Base-by-base conservation (phyloP, 2,113 vertebrate species). In the Plectropomus leopardus region DNA sequence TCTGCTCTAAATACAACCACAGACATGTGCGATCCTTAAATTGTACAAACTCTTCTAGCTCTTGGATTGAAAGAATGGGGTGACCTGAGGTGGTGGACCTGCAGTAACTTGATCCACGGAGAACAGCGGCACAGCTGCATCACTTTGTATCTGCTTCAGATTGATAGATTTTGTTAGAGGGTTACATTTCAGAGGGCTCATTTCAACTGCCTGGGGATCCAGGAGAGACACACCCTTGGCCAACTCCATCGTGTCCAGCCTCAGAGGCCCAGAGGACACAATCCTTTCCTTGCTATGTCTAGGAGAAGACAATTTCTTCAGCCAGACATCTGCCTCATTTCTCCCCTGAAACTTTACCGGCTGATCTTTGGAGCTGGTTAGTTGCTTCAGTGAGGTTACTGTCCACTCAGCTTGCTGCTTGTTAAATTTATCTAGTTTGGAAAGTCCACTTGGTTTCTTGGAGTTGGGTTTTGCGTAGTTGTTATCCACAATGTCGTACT, bases 181-280 rank as follows among this genome's bases (percentile, higher is more conserved):
- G 26, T 54, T 51, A 1, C 16, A 53, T 59, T 44, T 75, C 8
- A 21, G 13, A 16, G 54, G 45, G 7, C 80, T 76, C 0, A 19
- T 61, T 13, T 26, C 45, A 72, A 71, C 58, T 4, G 30, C 57
- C 28, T 47, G 13, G 0, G 83, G 69, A 32, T 84, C 59, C 65
- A 72, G 61, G 44, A 96, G 9, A 59, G 89, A 92, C 48, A 96
- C 95, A 1, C 95, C 95, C 0, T 94, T 91, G 0, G 89, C 90
- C 63, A 95, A 78, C 13, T 63, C 82, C 30, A 92, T 75, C 4
- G 71, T 63, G 47, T 94, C 91, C 15, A 93, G 74, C 54, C 85
- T 76, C 45, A 94, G 42, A 60, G 78, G 7, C 24, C 53, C 59
- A 32, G 76, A 83, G 48, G 72, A 24, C 40, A 42, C 19, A 57